Conservation (phyloP, 2,113 vertebrate genomes). For the Podocnemis expansa region DNA sequence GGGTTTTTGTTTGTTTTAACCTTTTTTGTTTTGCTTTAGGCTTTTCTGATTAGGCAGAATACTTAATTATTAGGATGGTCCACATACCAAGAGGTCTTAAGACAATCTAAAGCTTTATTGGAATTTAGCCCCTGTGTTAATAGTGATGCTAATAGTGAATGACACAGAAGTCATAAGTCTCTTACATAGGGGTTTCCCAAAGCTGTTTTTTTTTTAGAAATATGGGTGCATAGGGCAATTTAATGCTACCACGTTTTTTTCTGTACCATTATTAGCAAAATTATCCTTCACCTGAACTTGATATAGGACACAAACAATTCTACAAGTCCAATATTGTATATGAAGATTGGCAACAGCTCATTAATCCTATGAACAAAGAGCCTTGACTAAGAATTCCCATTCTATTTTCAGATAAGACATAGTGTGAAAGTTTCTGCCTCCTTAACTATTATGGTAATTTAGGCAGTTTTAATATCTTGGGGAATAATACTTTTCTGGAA, state of each 20-base stretch:
- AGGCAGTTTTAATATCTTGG: neutral
- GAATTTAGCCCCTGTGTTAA: neutral
- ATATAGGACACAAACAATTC: neutral
- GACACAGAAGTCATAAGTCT: neutral
- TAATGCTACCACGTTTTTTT: neutral
- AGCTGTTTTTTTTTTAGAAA: constrained; percentile 44
- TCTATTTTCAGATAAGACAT: neutral
- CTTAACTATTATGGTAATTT: neutral
- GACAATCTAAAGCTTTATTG: neutral
- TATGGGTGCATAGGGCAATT: constrained; percentile 58
- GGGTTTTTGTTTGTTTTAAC: too few species aligned
- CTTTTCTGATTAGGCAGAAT: constrained; percentile 3
- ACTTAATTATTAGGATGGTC: neutral
- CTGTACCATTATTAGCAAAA: constrained; percentile 1
- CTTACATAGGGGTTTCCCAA: constrained; percentile 2
- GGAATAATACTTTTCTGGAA: neutral
- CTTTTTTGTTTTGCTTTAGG: too few species aligned
- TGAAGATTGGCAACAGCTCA: neutral
- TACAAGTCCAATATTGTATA: neutral
- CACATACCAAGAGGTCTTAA: constrained; percentile 2
- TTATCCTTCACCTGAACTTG: neutral
- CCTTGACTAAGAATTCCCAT: neutral
- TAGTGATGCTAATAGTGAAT: constrained; percentile 2
- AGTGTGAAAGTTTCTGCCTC: neutral
- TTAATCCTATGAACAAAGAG: too few species aligned